These are phyloP conservation scores for Alethe diademata DNA, from an alignment of 2,113 vertebrate genomes.

Conservation along the genomic window DNA sequence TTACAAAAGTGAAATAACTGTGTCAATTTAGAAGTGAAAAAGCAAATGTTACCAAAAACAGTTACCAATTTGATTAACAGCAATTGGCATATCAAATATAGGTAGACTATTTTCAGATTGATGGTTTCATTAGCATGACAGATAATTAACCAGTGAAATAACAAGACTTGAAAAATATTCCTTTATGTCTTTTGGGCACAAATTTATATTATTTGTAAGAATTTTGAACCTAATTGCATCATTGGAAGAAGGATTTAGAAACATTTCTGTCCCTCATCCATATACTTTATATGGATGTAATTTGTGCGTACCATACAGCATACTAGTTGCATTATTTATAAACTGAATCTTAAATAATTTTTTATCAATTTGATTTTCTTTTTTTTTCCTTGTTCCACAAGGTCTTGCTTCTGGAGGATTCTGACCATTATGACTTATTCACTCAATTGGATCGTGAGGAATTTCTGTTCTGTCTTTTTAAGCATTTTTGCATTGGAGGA, in stretches of 20 bases:
- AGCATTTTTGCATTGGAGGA: constrained; percentile 93
- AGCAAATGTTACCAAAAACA: neutral
- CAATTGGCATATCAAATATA: neutral
- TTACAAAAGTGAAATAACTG: neutral
- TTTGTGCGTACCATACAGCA: neutral
- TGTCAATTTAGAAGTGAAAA: neutral
- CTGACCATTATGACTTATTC: constrained; percentile 81
- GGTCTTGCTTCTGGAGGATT: constrained; percentile 88
- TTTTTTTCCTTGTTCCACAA: constrained; percentile 50
- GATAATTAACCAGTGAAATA: neutral
- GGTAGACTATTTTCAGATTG: neutral
- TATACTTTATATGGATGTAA: neutral
- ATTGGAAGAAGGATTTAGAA: neutral
- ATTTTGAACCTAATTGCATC: neutral
- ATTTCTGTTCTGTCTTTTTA: constrained; percentile 93
- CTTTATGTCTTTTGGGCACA: neutral
- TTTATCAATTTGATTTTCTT: neutral
- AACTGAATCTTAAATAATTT: neutral
- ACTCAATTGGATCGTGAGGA: constrained; percentile 80
- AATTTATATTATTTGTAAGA: neutral
- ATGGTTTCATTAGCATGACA: neutral
- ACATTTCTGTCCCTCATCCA: neutral
- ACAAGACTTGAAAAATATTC: neutral
- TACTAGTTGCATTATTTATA: neutral
- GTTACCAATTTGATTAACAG: neutral